phyloP scores from a whole-genome alignment of 2,797 vertebrate genomes.

The Tenualosa thibaudeaui region DNA sequence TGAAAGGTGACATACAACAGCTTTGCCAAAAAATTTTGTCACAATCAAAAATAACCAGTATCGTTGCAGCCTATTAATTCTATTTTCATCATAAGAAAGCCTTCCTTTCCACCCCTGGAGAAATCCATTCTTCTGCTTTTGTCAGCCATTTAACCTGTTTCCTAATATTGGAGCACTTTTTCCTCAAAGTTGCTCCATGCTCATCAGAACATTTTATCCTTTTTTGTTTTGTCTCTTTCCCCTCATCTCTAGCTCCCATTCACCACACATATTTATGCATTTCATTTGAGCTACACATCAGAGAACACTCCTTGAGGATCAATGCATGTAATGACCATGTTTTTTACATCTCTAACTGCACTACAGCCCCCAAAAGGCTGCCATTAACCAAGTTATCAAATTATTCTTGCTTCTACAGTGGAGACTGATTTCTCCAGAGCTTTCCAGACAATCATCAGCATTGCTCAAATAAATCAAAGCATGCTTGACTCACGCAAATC shows the following conservation, averaged over 20 bases:
- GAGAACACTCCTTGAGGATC: constrained; percentile 39
- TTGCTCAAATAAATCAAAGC: constrained; percentile 59
- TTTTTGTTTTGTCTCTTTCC: constrained; percentile 23
- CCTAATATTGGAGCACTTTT: constrained; percentile 59
- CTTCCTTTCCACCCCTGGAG: constrained; percentile 44
- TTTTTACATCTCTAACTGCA: constrained; percentile 44
- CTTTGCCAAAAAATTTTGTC: constrained; percentile 55
- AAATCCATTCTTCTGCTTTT: constrained; percentile 58
- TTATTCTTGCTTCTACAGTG: constrained; percentile 59
- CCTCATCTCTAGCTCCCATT: constrained; percentile 50
- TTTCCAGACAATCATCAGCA: constrained; percentile 50
- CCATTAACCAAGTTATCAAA: constrained; percentile 49
- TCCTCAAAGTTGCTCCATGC: constrained; percentile 52
- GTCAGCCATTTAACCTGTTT: constrained; percentile 52
- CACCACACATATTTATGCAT: constrained; percentile 46
- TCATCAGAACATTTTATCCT: constrained; percentile 46
- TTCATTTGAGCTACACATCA: constrained; percentile 48
- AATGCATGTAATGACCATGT: constrained; percentile 55
- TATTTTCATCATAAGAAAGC: constrained; percentile 42
- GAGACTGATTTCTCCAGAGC: constrained; percentile 51
- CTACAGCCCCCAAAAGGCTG: constrained; percentile 59
- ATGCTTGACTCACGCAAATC: constrained; percentile 60
- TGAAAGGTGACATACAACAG: constrained; percentile 83
- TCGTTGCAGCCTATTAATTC: constrained; percentile 48
- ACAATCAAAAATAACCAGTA: constrained; percentile 60